Evolutionary conservation across 2,888 invertebrate species (phyloP).

Genomic region (Cataglyphis albicans): DNA sequence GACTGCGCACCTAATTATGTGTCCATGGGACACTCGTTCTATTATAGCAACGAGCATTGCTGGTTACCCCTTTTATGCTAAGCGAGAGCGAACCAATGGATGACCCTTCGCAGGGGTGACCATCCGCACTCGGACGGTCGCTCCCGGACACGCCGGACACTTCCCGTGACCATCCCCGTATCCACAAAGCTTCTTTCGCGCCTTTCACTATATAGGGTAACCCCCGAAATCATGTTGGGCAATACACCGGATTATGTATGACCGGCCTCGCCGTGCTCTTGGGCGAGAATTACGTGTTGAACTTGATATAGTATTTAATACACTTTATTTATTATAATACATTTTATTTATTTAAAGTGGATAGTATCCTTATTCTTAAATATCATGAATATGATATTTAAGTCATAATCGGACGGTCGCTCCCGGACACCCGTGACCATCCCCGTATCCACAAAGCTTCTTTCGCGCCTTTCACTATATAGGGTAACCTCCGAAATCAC

Average conservation of each 20-base stretch:
- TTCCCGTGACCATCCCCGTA: conserved; percentile 78
- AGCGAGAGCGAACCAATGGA: conserved; percentile 81
- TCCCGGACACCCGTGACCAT: conserved; percentile 75
- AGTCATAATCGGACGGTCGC: conserved; percentile 72
- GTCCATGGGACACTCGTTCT: conserved; percentile 84
- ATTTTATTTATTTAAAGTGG: neutral
- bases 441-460: conserved; percentile 67
- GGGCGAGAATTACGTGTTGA: neutral
- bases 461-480: conserved; percentile 37
- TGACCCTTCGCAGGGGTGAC: conserved; percentile 81
- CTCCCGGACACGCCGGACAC: conserved; percentile 79
- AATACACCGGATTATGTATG: neutral
- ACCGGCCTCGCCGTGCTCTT: neutral
- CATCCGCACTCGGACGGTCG: conserved; percentile 71
- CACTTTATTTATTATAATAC: too few relatives aligned
- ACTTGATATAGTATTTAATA: neutral
- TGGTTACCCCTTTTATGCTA: conserved; percentile 84
- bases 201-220: conserved; percentile 62
- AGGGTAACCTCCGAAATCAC: too few relatives aligned
- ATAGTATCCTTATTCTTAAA: neutral
- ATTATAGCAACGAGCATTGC: conserved; percentile 79
- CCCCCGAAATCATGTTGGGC: conserved; percentile 43
- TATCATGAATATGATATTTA: neutral
- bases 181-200: conserved; percentile 63
- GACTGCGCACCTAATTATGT: conserved; percentile 83